These are phyloP conservation scores for Ornithorhynchus anatinus DNA, from an alignment of 2,113 vertebrate species.

Conservation along the genomic window DNA sequence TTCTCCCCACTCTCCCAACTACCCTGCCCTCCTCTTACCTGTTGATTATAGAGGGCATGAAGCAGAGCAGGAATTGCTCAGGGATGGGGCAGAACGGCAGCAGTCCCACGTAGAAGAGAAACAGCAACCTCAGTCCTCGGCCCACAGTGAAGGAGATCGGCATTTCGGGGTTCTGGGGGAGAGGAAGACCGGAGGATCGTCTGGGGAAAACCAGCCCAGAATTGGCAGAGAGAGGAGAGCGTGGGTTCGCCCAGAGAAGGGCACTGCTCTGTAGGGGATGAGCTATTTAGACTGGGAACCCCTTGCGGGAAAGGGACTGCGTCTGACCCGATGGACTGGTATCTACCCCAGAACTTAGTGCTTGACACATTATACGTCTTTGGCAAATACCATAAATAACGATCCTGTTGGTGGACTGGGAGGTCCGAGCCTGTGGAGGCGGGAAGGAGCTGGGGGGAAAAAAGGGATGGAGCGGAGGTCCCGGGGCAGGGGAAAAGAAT, in stretches of 20 bases:
- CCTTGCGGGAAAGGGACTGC: no score
- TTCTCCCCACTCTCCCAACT: not conserved
- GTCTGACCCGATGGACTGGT: no score
- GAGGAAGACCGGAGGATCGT: no score
- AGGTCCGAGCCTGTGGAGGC: not conserved
- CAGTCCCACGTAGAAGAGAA: constrained; percentile 82
- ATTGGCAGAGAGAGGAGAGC: no score
- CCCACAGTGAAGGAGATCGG: constrained; percentile 73
- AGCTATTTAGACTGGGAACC: no score
- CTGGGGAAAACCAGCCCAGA: not conserved
- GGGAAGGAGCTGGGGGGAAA: not conserved
- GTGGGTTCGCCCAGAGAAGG: no score
- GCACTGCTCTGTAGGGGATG: no score
- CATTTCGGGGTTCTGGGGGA: constrained; percentile 79
- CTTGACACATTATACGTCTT: no score
- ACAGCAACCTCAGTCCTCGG: constrained; percentile 64
- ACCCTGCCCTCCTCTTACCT: constrained; percentile 48
- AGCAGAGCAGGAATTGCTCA: constrained; percentile 79
- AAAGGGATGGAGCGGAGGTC: not conserved
- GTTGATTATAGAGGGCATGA: constrained; percentile 80
- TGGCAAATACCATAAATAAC: no score
- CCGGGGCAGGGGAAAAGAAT: not conserved
- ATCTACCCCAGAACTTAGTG: no score
- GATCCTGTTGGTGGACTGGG: no score
- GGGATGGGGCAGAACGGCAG: constrained; percentile 80